Evolutionary conservation across 2,113 vertebrate genomes (phyloP), one percentile per base, ranked within the genome.

Genomic region (Nematolebias whitei): DNA sequence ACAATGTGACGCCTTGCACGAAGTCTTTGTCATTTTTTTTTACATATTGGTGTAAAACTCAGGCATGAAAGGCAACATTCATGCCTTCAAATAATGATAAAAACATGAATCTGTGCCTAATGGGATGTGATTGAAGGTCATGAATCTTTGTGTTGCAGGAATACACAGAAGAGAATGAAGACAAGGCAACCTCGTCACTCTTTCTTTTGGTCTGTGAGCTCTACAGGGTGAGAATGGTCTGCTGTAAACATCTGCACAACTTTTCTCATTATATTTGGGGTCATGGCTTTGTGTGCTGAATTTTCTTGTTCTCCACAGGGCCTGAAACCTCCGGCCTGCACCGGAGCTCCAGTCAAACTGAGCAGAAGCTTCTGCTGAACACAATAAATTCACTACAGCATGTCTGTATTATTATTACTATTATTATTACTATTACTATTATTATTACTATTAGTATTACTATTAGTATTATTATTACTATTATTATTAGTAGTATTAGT

Each of bases 181-280:
- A 24, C 1, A 78, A 76, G 62, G 93, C 93, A 0, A 60, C 89
- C 78, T 52, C 45, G 0, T 89, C 92, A 0, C 91, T 95, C 39
- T 92, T 94, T 75, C 80, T 29, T 5, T 74, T 95, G 51, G 80
- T 95, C n/a, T 96, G 94, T 29, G 62, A 54, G 0, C 83, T 91
- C 15, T 95, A 96, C 64, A 86, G 92, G 92, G 95, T 93, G 77
- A 90, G 80, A 57, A 79, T 10, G 32, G 13, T 16, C 10, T 5
- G 12, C 8, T 14, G 24, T n/a, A 32, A 11, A 3, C 18, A 5
- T 35, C 51, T 4, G 26, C 7, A 7, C n/a, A n/a, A n/a, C n/a
- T 29, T 29, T 29, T 45, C 38, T 39, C 10, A n/a, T 13, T 39
- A 13, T 39, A 12, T 39, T 9, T 39, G 2, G 2, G 15, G 40